A percentile compares a stretch with the other conserved stretches of the same genome.
phyloP scores from a whole-genome alignment of 2,888 invertebrate species.

The Orthosia gothica region DNA sequence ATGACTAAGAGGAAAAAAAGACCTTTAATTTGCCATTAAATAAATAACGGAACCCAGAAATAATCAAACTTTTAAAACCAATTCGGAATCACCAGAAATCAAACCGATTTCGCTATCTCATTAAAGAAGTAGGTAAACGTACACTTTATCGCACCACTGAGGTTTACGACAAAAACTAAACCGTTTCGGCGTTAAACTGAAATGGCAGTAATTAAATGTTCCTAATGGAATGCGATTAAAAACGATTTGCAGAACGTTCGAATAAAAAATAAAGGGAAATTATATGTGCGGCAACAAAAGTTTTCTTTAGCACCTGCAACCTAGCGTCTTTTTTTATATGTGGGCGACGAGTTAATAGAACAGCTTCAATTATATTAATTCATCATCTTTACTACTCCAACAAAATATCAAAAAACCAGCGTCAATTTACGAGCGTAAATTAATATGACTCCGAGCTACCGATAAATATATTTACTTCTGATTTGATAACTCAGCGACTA shows the following conservation, averaged over 20 bases:
- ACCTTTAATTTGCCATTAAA: neutral
- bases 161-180: conserved; percentile 34
- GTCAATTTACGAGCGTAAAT: too few relatives aligned
- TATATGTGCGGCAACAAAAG: too few relatives aligned
- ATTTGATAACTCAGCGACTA: too few relatives aligned
- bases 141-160: conserved; percentile 23
- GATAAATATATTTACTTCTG: too few relatives aligned
- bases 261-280: conserved; percentile 4
- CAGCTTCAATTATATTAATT: too few relatives aligned
- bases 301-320: too few relatives aligned
- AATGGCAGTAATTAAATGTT: conserved; percentile 38
- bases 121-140: conserved; percentile 15
- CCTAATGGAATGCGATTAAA: conserved; percentile 40
- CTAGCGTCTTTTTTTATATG: too few relatives aligned
- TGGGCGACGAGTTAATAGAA: too few relatives aligned
- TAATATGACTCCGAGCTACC: too few relatives aligned
- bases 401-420: too few relatives aligned
- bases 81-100: neutral
- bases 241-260: conserved; percentile 16
- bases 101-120: neutral
- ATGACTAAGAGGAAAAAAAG: too few relatives aligned
- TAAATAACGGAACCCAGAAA: neutral
- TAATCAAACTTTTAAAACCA: neutral
- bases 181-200: conserved; percentile 20
- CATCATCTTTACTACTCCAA: too few relatives aligned